Percentiles rank a stretch among this genome's conserved stretches.
Evolutionary conservation across 2,888 invertebrate genomes (phyloP).

Genomic region (Chrysolina americana): DNA sequence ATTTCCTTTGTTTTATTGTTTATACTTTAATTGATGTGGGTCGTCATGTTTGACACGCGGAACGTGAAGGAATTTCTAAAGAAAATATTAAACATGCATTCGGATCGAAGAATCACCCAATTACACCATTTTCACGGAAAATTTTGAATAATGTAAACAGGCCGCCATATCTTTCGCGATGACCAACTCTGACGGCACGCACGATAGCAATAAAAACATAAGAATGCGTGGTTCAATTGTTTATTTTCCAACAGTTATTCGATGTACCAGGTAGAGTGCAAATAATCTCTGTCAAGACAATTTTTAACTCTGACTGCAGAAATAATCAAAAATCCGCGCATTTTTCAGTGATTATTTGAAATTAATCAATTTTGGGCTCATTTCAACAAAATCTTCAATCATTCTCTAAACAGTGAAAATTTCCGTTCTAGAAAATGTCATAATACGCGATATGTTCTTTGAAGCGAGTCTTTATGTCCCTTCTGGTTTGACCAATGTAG

Average conservation of each 20-base stretch:
- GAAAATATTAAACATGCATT: slow-evolving; percentile 30
- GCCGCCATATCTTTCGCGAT: slow-evolving; percentile 12
- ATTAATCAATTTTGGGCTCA: too few relatives aligned
- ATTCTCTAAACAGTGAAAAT: too few relatives aligned
- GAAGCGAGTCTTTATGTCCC: too few relatives aligned
- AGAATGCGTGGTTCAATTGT: neutral
- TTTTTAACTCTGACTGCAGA: too few relatives aligned
- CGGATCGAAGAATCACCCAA: slow-evolving; percentile 31
- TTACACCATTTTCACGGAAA: slow-evolving; percentile 30
- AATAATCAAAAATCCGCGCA: too few relatives aligned
- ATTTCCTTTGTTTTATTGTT: slow-evolving; percentile 33
- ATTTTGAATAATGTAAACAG: slow-evolving; percentile 22
- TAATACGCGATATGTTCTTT: too few relatives aligned
- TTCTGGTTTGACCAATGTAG: too few relatives aligned
- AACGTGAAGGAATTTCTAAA: slow-evolving; percentile 37
- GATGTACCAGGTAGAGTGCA: neutral
- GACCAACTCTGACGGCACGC: slow-evolving; percentile 5
- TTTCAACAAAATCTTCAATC: too few relatives aligned
- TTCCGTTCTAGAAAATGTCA: too few relatives aligned
- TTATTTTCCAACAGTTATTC: neutral
- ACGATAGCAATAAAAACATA: neutral
- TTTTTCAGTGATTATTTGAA: too few relatives aligned
- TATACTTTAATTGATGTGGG: slow-evolving; percentile 33
- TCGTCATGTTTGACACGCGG: slow-evolving; percentile 36
- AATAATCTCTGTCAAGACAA: neutral